These are phyloP conservation scores for Podabrus alpinus DNA, from an alignment of 2,888 invertebrate genomes.

Conservation along the genomic window DNA sequence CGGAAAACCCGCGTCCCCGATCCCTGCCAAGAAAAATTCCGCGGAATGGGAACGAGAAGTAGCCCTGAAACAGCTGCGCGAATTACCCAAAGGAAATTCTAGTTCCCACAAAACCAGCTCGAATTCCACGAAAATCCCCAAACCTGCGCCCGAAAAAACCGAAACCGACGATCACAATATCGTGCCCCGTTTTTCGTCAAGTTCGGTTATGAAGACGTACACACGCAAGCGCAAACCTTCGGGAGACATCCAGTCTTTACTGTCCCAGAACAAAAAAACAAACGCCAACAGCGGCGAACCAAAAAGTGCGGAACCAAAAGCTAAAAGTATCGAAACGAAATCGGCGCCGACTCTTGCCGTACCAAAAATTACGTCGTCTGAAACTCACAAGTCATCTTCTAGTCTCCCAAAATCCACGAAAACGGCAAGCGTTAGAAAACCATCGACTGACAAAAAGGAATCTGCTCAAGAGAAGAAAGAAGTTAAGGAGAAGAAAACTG, in stretches of 20 bases:
- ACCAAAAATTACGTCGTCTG: neutral
- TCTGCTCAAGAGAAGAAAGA: neutral
- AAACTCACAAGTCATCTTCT: neutral
- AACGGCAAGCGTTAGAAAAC: neutral
- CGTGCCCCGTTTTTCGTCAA: constrained; percentile 47
- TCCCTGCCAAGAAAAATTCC: constrained; percentile 17
- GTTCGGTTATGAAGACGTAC: constrained; percentile 50
- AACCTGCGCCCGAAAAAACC: neutral
- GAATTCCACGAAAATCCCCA: neutral
- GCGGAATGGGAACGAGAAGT: constrained; percentile 58
- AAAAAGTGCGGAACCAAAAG: neutral
- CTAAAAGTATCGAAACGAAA: neutral
- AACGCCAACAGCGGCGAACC: neutral
- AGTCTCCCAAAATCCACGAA: neutral
- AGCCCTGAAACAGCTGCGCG: constrained; percentile 62
- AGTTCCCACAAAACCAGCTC: neutral
- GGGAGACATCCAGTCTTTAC: constrained; percentile 28
- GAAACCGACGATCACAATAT: constrained; percentile 29
- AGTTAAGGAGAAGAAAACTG: neutral
- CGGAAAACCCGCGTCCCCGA: neutral
- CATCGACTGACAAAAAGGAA: neutral
- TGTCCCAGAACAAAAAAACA: neutral
- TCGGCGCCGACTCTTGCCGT: neutral
- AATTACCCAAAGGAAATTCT: constrained; percentile 49
- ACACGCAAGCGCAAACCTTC: constrained; percentile 50